Conservation (phyloP, 2,113 vertebrate species). For the Prionailurus viverrinus region DNA sequence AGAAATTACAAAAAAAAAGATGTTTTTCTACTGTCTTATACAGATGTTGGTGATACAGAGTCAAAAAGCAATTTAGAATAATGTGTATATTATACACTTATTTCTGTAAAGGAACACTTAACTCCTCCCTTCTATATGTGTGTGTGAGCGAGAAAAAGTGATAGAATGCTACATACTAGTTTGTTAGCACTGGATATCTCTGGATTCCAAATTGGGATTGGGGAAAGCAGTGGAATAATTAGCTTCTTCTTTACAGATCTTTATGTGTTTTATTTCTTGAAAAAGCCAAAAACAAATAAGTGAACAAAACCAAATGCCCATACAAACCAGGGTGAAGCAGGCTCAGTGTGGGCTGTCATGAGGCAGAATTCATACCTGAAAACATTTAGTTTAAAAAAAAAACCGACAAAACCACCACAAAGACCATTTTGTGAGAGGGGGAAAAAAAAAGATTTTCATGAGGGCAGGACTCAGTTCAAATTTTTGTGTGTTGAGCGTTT, state of each 20-base stretch:
- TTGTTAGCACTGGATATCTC: background rate
- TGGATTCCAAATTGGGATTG: background rate
- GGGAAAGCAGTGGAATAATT: background rate
- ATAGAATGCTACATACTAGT: background rate
- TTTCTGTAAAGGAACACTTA: background rate
- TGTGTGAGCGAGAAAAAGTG: background rate
- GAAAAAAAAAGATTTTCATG: background rate
- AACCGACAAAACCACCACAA: background rate
- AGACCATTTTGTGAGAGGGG: background rate
- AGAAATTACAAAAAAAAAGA: constrained; percentile 28
- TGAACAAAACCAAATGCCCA: background rate
- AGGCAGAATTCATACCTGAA: background rate
- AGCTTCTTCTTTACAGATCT: constrained; percentile 33
- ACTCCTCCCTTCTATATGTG: background rate
- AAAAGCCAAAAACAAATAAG: background rate
- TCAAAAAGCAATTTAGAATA: constrained; percentile 1
- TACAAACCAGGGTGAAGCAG: background rate
- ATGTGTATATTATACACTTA: background rate
- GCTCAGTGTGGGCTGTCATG: background rate
- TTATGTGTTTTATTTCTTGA: constrained; percentile 2
- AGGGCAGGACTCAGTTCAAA: background rate
- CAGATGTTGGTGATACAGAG: background rate
- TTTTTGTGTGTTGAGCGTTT: background rate
- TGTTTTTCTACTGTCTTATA: background rate
- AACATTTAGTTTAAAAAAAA: background rate